phyloP scores from a whole-genome alignment of 2,113 vertebrate genomes.

The Amazona vittata region DNA sequence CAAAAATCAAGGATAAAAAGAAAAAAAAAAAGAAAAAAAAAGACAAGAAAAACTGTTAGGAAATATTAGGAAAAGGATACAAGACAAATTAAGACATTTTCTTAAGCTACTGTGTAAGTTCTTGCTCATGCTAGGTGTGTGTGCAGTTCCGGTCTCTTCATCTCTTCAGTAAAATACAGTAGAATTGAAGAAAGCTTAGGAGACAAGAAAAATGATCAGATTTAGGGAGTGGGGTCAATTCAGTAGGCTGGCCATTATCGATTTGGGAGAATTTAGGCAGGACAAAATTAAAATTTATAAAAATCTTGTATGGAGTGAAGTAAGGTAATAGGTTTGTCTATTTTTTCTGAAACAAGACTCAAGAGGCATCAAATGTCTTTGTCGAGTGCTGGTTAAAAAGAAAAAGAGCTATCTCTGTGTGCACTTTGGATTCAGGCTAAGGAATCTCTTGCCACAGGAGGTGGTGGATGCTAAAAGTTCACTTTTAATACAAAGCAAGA shows the following conservation, averaged over 20 bases:
- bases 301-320: not conserved
- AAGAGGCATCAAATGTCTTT: not conserved
- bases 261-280: not conserved
- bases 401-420: not conserved
- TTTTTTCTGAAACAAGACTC: not conserved
- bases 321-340: not conserved
- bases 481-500: not conserved
- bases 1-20: not conserved
- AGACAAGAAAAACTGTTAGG: not conserved
- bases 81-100: not conserved
- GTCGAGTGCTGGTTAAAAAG: not conserved
- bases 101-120: not conserved
- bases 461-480: not conserved
- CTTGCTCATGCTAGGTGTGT: not conserved
- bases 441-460: not conserved
- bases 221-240: not conserved
- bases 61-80: not conserved
- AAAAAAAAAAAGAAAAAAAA: too few species aligned
- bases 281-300: not conserved
- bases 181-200: not conserved
- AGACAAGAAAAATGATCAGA: not conserved
- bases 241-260: not conserved
- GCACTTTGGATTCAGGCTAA: not conserved
- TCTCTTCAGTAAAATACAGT: not conserved
- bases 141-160: not conserved